A percentile compares a stretch with the other conserved stretches of the same genome.
phyloP scores from a whole-genome alignment of 2,797 vertebrate species.

The Chromobotia macracanthus region DNA sequence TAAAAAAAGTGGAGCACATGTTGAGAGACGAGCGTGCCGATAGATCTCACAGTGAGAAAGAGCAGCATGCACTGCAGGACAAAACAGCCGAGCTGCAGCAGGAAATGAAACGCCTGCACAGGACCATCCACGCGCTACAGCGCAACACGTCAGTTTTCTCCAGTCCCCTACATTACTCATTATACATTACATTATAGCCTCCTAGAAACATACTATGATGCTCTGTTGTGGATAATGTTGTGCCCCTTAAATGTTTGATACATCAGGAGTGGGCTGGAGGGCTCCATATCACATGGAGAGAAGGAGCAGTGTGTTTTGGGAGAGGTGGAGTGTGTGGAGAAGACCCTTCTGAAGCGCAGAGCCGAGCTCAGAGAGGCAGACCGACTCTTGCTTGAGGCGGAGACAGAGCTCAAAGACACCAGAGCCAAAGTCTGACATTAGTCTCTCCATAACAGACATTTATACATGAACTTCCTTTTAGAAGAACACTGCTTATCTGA shows the following conservation, averaged over 20 bases:
- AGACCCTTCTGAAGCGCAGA: conserved; percentile 83
- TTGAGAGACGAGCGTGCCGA: conserved; percentile 66
- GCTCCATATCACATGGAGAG: conserved; percentile 60
- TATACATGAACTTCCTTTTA: not conserved
- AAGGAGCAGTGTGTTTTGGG: conserved; percentile 72
- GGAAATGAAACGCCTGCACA: conserved; percentile 74
- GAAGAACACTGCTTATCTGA: not conserved
- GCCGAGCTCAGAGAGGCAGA: conserved; percentile 87
- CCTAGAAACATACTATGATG: not conserved
- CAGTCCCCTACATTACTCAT: not conserved
- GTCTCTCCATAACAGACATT: not conserved
- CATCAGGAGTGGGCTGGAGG: conserved; percentile 72
- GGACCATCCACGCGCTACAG: conserved; percentile 61
- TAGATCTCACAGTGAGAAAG: conserved; percentile 56
- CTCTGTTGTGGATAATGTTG: not conserved
- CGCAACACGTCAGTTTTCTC: conserved; percentile 69
- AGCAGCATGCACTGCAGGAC: conserved; percentile 64
- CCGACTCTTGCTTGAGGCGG: conserved; percentile 82
- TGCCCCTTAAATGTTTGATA: conserved; percentile 26
- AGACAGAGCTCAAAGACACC: conserved; percentile 75
- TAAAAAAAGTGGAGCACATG: conserved; percentile 66
- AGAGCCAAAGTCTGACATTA: conserved; percentile 74
- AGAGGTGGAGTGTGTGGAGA: conserved; percentile 86
- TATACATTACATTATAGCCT: not conserved
- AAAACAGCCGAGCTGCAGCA: conserved; percentile 72